Conservation (phyloP, 2,888 invertebrate species). For the Kuschelorhynchus macadamiae region DNA sequence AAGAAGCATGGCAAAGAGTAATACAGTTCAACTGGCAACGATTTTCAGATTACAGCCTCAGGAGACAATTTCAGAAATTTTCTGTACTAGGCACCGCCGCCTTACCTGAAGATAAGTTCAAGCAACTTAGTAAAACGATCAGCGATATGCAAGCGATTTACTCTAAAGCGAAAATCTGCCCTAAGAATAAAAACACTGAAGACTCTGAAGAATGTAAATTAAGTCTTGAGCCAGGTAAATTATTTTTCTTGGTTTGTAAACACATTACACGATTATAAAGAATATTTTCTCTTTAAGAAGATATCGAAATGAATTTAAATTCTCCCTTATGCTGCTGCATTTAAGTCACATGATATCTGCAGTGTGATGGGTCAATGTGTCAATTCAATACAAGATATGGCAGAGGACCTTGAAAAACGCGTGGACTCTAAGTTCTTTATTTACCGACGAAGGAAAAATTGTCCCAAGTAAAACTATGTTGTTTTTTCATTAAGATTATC, state of each 20-base stretch:
- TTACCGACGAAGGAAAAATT: no score
- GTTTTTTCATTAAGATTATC: no score
- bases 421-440: no score
- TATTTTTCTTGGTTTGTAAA: no score
- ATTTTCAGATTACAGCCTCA: constrained; percentile 77
- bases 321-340: no score
- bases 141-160: constrained; percentile 84
- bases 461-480: no score
- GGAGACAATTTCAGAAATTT: constrained; percentile 82
- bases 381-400: no score
- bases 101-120: constrained; percentile 78
- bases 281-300: no score
- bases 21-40: constrained; percentile 75
- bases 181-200: constrained; percentile 60
- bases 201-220: constrained; percentile 78
- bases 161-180: constrained; percentile 83
- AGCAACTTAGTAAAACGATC: constrained; percentile 74
- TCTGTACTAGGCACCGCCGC: constrained; percentile 74
- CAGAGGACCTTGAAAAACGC: no score
- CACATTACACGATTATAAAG: constrained; percentile 5
- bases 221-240: constrained; percentile 78
- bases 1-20: constrained; percentile 74
- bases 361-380: no score
- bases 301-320: no score
- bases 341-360: no score